A percentile compares a stretch with the other conserved stretches of the same genome.
These are phyloP conservation scores for Macheiramphus alcinus DNA, from an alignment of 2,113 vertebrate species.

Conservation along the genomic window DNA sequence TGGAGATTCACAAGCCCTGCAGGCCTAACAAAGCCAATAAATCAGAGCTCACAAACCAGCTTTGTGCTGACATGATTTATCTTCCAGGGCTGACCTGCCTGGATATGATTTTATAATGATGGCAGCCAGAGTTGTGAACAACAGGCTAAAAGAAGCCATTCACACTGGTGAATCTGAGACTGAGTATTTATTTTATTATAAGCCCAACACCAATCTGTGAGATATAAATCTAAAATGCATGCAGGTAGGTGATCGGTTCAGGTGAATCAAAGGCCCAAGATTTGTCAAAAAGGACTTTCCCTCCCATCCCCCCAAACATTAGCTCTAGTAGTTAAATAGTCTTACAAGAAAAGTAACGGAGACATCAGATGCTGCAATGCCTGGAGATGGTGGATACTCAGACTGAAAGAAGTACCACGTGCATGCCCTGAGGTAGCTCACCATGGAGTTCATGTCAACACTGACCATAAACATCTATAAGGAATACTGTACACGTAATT, in stretches of 20 bases:
- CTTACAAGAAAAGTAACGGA: not conserved
- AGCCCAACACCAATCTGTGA: not conserved
- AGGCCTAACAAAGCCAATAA: constrained; percentile 18
- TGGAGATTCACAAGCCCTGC: not conserved
- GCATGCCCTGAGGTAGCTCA: not conserved
- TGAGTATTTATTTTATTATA: not conserved
- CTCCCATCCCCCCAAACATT: not conserved
- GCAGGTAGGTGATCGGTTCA: not conserved
- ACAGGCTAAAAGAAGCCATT: not conserved
- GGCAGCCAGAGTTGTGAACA: not conserved
- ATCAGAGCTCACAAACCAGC: not conserved
- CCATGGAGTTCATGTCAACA: not conserved
- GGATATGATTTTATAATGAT: constrained; percentile 22
- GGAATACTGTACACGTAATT: not conserved
- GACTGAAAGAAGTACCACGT: not conserved
- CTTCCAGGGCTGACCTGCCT: not conserved
- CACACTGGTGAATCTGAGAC: not conserved
- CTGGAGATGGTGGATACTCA: not conserved
- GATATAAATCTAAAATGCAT: not conserved
- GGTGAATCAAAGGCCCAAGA: not conserved
- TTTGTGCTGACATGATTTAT: constrained; percentile 28
- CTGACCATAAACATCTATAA: not conserved
- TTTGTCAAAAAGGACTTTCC: not conserved
- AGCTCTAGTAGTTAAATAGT: not conserved
- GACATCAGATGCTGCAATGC: not conserved